A percentile compares a stretch with the other conserved stretches of the same genome.
phyloP scores from a whole-genome alignment of 2,888 invertebrate species.

The Megaustenia siamemsis region DNA sequence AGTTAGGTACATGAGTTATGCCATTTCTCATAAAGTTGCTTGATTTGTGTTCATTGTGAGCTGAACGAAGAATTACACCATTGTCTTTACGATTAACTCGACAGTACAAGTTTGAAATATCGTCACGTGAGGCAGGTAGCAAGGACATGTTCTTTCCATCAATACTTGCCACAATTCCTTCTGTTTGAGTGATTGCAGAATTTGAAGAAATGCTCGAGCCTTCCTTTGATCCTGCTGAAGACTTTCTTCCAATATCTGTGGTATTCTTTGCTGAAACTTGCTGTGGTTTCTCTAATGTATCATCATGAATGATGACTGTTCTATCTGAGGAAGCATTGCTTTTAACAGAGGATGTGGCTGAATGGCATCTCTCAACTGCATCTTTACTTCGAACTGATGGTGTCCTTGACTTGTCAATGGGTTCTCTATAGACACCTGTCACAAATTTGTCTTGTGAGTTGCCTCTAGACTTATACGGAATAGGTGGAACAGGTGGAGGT shows the following conservation, averaged over 20 bases:
- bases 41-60: constrained; percentile 9
- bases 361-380: constrained; percentile 60
- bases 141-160: constrained; percentile 75
- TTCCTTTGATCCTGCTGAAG: constrained; percentile 64
- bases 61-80: neutral
- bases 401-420: constrained; percentile 60
- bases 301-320: constrained; percentile 44
- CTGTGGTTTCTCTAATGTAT: constrained; percentile 55
- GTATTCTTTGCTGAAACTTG: constrained; percentile 38
- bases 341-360: constrained; percentile 48
- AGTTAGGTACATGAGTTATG: constrained; percentile 14
- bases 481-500: constrained; percentile 37
- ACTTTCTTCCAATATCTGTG: constrained; percentile 1
- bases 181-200: constrained; percentile 72
- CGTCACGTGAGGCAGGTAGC: constrained; percentile 58
- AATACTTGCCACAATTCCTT: constrained; percentile 71
- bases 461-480: neutral
- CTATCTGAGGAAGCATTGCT: constrained; percentile 56
- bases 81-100: neutral
- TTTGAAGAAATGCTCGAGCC: constrained; percentile 65
- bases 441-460: constrained; percentile 66
- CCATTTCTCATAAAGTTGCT: constrained; percentile 22
- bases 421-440: constrained; percentile 72
- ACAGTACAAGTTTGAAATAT: neutral
- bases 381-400: constrained; percentile 60